Percentiles rank a stretch among this genome's conserved stretches.
Evolutionary conservation across 2,113 vertebrate species (phyloP).

Genomic region (Hucho hucho): DNA sequence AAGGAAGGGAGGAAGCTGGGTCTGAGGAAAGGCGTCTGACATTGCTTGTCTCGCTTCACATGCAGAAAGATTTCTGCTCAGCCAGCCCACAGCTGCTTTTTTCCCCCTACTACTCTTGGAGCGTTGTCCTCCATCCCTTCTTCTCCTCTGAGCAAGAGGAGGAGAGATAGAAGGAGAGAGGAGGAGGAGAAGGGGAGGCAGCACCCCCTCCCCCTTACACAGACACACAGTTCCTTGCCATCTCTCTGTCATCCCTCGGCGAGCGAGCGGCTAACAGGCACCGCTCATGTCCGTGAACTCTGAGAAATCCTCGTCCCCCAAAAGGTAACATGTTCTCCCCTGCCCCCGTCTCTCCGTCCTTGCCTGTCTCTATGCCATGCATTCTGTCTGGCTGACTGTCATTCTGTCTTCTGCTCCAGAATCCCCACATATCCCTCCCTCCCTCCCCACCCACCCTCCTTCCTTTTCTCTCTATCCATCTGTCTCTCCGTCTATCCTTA

Average conservation of each 20-base stretch:
- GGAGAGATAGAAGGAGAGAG: conserved; percentile 42
- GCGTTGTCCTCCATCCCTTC: conserved; percentile 68
- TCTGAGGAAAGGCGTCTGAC: conserved; percentile 66
- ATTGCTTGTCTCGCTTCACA: conserved; percentile 43
- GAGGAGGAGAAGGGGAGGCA: conserved; percentile 52
- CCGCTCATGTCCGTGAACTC: conserved; percentile 99
- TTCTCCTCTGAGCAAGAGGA: conserved; percentile 58
- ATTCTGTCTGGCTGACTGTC: conserved; percentile 31
- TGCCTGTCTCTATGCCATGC: conserved; percentile 23
- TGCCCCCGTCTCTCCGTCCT: conserved; percentile 26
- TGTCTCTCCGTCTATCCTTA: conserved; percentile 12
- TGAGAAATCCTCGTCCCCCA: conserved; percentile 99
- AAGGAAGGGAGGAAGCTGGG: conserved; percentile 39
- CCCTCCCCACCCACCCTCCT: neutral
- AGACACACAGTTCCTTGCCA: conserved; percentile 58
- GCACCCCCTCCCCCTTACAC: conserved; percentile 52
- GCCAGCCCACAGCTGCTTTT: conserved; percentile 37
- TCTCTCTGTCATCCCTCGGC: conserved; percentile 67
- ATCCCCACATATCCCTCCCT: conserved; percentile 9
- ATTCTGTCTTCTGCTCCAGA: conserved; percentile 7
- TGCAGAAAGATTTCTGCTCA: conserved; percentile 41
- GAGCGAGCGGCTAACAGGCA: conserved; percentile 85
- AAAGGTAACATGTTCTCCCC: conserved; percentile 86
- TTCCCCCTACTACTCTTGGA: conserved; percentile 20
- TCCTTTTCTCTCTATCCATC: conserved; percentile 2